Conservation (phyloP, 2,797 vertebrate species). For the Chanos chanos region DNA sequence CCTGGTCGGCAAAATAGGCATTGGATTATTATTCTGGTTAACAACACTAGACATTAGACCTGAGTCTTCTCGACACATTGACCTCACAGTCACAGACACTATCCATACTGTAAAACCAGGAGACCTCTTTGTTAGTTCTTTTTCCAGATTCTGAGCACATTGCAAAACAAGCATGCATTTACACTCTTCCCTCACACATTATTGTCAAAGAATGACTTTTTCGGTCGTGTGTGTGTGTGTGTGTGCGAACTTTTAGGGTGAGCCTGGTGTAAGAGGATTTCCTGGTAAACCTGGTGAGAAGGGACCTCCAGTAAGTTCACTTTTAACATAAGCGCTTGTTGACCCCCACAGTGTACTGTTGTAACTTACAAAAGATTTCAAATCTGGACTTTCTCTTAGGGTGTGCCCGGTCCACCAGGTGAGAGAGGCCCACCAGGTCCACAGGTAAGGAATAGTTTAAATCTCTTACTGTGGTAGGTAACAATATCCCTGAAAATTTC, state of each 20-base stretch:
- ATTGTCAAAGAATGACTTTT: too few relatives aligned
- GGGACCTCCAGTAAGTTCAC: conserved; percentile 63
- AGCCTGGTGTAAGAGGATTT: conserved; percentile 62
- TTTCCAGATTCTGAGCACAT: too few relatives aligned
- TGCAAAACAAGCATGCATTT: too few relatives aligned
- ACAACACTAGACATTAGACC: too few relatives aligned
- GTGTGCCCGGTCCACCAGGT: conserved; percentile 64
- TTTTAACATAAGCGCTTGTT: neutral
- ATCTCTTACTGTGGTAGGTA: neutral
- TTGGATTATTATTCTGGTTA: too few relatives aligned
- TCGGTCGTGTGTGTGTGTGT: neutral
- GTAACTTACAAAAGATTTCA: neutral
- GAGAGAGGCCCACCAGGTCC: conserved; percentile 67
- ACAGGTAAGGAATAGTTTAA: conserved; percentile 58
- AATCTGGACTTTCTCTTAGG: conserved; percentile 55
- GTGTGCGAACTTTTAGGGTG: conserved; percentile 57
- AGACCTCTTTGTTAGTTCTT: neutral
- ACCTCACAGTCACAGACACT: too few relatives aligned
- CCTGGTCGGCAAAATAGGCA: too few relatives aligned
- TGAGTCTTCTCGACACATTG: too few relatives aligned
- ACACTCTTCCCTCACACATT: too few relatives aligned
- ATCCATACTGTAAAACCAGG: too few relatives aligned
- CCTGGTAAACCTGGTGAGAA: conserved; percentile 63
- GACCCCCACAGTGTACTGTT: neutral
- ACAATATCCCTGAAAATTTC: neutral